Evolutionary conservation across 2,113 vertebrate species (phyloP).

Genomic region (Rhinolophus ferrumequinum): DNA sequence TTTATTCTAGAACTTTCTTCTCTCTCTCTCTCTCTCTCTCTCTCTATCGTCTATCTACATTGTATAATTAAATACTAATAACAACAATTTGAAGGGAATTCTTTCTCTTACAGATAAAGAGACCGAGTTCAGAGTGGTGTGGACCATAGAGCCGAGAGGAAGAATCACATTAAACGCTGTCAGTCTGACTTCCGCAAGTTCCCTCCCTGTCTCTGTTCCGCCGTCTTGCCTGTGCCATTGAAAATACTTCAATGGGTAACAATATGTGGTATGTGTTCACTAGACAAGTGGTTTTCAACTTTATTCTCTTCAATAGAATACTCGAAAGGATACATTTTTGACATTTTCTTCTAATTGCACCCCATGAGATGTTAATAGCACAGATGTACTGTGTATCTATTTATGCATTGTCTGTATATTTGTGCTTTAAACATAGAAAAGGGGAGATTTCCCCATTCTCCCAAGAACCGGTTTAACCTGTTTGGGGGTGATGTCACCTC

Average conservation of each 20-base stretch:
- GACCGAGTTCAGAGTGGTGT: neutral
- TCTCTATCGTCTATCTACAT: too few relatives aligned
- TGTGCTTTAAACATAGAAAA: neutral
- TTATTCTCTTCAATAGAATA: neutral
- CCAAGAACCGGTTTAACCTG: neutral
- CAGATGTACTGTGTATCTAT: neutral
- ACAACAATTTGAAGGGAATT: neutral
- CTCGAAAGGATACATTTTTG: neutral
- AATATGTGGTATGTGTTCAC: rapidly evolving
- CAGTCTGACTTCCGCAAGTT: neutral
- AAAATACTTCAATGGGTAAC: neutral
- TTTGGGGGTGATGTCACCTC: too few relatives aligned
- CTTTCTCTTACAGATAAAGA: neutral
- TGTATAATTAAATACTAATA: neutral
- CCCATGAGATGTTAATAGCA: neutral
- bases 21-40: neutral
- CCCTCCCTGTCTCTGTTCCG: neutral
- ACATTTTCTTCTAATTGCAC: neutral
- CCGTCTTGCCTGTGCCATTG: neutral
- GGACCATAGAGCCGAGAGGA: neutral
- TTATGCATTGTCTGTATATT: neutral
- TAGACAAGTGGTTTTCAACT: neutral
- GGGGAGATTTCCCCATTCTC: neutral
- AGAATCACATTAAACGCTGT: neutral
- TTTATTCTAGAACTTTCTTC: neutral